Percentiles rank a stretch among this genome's conserved stretches.
These are phyloP conservation scores for Silurus glanis DNA, from an alignment of 2,113 vertebrate species.

Conservation along the genomic window DNA sequence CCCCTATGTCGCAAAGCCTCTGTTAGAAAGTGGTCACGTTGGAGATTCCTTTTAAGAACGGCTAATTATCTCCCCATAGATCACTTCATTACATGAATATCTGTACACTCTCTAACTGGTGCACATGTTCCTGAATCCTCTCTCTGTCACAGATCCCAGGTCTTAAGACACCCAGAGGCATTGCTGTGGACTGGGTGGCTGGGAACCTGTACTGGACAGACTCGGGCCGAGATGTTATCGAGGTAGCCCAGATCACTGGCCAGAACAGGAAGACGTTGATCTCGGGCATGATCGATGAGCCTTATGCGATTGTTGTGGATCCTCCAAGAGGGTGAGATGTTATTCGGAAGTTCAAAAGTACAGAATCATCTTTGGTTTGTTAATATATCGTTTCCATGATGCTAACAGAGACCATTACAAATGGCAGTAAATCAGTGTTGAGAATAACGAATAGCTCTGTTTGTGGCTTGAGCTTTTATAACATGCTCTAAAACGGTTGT, in stretches of 20 bases:
- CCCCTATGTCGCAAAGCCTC: not conserved
- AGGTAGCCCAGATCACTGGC: constrained; percentile 93
- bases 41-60: not conserved
- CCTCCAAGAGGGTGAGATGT: constrained; percentile 82
- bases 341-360: not conserved
- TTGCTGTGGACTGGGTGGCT: constrained; percentile 95
- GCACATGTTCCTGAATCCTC: not conserved
- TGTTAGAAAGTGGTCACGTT: not conserved
- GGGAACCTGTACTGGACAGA: constrained; percentile 98
- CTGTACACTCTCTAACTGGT: not conserved
- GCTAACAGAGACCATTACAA: not conserved
- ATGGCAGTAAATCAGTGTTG: not conserved
- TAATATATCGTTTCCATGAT: not conserved
- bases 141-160: constrained; percentile 80
- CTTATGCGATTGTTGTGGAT: constrained; percentile 92
- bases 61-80: not conserved
- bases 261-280: constrained; percentile 93
- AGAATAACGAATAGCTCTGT: not conserved
- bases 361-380: not conserved
- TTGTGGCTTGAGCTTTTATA: not conserved
- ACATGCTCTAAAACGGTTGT: not conserved
- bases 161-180: constrained; percentile 92
- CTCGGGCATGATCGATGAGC: constrained; percentile 97
- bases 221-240: constrained; percentile 92
- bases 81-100: not conserved